Percentiles rank a stretch among this genome's conserved stretches.
phyloP scores from a whole-genome alignment of 2,113 vertebrate genomes.

The Xiphophorus maculatus region DNA sequence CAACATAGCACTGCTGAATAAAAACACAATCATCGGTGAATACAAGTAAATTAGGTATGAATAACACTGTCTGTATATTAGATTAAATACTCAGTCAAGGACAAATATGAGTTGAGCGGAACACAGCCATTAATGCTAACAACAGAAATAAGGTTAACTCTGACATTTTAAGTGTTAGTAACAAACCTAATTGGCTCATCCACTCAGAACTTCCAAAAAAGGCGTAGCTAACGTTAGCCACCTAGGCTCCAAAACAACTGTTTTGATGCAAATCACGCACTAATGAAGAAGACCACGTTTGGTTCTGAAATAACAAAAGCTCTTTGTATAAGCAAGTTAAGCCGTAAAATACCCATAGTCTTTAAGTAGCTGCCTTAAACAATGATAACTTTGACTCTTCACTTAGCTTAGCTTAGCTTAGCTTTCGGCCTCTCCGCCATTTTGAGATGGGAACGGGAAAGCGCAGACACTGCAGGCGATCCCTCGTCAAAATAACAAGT shows the following conservation, averaged over 20 bases:
- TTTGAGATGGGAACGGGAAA: constrained; percentile 75
- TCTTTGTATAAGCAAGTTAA: background rate
- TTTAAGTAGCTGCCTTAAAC: background rate
- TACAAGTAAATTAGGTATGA: constrained; percentile 27
- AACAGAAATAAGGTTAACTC: background rate
- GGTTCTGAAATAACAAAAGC: background rate
- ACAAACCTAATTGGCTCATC: constrained; percentile 49
- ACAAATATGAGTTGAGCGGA: background rate
- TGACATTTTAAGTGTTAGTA: background rate
- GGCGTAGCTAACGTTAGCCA: constrained; percentile 56
- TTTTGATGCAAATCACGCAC: background rate
- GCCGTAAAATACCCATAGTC: background rate
- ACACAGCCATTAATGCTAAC: too few species aligned
- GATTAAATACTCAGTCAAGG: background rate
- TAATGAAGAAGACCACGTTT: too few species aligned
- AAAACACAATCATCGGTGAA: background rate
- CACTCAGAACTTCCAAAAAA: constrained; percentile 58
- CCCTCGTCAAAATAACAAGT: constrained; percentile 71
- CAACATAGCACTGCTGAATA: background rate
- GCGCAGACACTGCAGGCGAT: constrained; percentile 76
- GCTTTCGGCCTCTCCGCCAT: constrained; percentile 81
- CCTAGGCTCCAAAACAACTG: constrained; percentile 52
- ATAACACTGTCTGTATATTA: background rate
- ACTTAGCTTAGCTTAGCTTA: constrained; percentile 52
- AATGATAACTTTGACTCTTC: constrained; percentile 42